These are phyloP conservation scores for Sinhomidia bicolor DNA, from an alignment of 2,888 invertebrate genomes.

Conservation along the genomic window DNA sequence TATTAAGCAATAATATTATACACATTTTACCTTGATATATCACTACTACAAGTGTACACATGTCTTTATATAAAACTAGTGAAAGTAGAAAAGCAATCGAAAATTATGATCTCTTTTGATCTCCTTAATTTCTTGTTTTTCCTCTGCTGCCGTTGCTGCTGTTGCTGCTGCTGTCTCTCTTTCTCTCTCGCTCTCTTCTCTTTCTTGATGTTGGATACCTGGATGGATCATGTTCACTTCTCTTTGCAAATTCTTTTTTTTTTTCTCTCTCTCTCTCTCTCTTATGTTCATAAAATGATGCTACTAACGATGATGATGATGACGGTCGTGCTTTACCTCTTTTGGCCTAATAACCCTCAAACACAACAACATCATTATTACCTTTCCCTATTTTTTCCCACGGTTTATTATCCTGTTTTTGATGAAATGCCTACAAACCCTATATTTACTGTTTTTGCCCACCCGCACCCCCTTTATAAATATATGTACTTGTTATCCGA, in stretches of 20 bases:
- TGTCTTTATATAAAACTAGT: background rate
- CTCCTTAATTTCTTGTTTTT: slow-evolving; percentile 60
- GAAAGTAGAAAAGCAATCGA: background rate
- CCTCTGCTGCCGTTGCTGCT: background rate
- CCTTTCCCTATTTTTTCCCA: background rate
- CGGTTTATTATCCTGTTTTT: slow-evolving; percentile 8
- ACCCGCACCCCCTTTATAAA: background rate
- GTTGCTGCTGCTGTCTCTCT: slow-evolving; percentile 23
- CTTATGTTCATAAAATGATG: background rate
- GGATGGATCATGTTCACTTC: slow-evolving; percentile 45
- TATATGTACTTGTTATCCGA: slow-evolving; percentile 51
- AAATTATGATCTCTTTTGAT: slow-evolving; percentile 61
- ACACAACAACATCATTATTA: background rate
- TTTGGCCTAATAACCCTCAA: background rate
- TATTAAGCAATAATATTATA: no score
- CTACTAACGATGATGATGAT: background rate
- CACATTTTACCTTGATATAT: no score
- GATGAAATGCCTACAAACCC: background rate
- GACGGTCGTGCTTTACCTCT: background rate
- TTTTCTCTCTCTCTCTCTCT: background rate
- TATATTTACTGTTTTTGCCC: background rate
- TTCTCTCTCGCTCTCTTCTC: no score
- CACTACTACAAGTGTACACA: no score
- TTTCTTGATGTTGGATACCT: slow-evolving; percentile 40
- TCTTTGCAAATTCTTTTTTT: no score